phyloP scores from a whole-genome alignment of 2,797 vertebrate species.

The Enteromius argenteus region DNA sequence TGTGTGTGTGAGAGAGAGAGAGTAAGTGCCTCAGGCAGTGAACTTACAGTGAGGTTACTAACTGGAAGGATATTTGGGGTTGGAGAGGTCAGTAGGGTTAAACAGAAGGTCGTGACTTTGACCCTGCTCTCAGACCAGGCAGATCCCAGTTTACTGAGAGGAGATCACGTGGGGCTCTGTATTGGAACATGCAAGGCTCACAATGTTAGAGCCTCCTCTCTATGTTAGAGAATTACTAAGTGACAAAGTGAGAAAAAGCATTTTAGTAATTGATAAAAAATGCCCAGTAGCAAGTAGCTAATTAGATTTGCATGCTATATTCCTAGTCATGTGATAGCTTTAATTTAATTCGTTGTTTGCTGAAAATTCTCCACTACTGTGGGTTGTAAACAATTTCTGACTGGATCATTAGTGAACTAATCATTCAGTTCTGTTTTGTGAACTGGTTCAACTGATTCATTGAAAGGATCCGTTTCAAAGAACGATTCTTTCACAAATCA shows the following conservation, averaged over 20 bases:
- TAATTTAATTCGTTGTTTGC: background rate
- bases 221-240: constrained; percentile 7
- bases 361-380: background rate
- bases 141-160: constrained; percentile 45
- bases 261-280: background rate
- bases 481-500: background rate
- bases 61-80: background rate
- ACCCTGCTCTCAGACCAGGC: constrained; percentile 57
- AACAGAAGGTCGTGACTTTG: constrained; percentile 62
- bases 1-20: background rate
- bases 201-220: constrained; percentile 53
- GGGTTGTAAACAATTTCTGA: background rate
- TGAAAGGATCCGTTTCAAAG: background rate
- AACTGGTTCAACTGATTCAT: background rate
- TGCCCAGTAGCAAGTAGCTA: background rate
- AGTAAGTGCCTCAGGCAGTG: constrained; percentile 38
- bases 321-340: background rate
- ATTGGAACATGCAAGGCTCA: constrained; percentile 65
- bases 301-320: background rate
- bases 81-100: constrained; percentile 48
- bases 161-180: constrained; percentile 63
- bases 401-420: background rate
- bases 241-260: background rate
- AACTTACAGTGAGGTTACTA: constrained; percentile 26
- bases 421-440: background rate